These are phyloP conservation scores for Epizoanthus illoricatus DNA, from an alignment of 92 coral and sea anemone species.

Conservation along the genomic window DNA sequence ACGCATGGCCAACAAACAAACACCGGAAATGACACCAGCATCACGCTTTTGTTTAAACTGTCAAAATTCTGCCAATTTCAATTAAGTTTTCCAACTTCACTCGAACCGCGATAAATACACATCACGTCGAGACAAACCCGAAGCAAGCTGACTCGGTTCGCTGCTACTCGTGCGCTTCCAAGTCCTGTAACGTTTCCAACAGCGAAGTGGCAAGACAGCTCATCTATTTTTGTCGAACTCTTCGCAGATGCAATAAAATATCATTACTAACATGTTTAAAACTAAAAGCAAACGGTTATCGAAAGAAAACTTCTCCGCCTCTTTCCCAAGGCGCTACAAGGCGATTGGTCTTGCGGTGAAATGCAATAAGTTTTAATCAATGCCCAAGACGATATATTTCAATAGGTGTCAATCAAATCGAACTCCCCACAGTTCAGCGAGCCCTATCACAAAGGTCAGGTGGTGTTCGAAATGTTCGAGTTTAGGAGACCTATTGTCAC, in stretches of 20 bases:
- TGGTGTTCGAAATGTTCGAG: constrained; percentile 50
- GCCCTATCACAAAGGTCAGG: constrained; percentile 49
- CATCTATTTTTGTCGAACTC: background rate
- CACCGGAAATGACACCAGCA: constrained; percentile 71
- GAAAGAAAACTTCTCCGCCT: constrained; percentile 59
- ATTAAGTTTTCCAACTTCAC: constrained; percentile 51
- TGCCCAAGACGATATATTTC: constrained; percentile 55
- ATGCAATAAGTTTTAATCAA: constrained; percentile 87
- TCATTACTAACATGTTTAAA: constrained; percentile 18
- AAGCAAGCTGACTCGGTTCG: background rate
- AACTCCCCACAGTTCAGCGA: constrained; percentile 55
- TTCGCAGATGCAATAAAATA: constrained; percentile 17
- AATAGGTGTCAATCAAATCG: constrained; percentile 74
- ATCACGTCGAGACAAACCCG: background rate
- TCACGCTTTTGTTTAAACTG: constrained; percentile 44
- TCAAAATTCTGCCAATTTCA: constrained; percentile 69
- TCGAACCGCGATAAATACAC: constrained; percentile 12
- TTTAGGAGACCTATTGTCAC: constrained; percentile 61
- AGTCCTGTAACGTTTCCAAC: background rate
- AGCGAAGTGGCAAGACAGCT: background rate
- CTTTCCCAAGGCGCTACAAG: constrained; percentile 14
- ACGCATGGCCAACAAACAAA: constrained; percentile 62
- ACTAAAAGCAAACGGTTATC: constrained; percentile 32
- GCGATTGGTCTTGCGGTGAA: constrained; percentile 75
- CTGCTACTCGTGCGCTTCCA: background rate